Conservation (phyloP, 2,888 invertebrate species). For the Ophraella communa region DNA sequence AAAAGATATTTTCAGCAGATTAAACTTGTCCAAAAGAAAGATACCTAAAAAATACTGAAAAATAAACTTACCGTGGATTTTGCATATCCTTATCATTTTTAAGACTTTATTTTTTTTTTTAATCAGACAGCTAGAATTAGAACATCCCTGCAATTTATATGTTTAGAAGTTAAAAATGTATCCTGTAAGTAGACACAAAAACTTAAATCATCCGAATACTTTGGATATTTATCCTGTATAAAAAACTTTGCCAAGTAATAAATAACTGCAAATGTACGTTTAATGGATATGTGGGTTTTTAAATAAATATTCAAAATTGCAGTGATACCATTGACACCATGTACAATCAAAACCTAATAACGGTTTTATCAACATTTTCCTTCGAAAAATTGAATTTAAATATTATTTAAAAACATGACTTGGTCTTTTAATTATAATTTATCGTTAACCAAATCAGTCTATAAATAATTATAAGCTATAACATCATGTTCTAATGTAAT, state of each 20-base stretch:
- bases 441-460: too few species aligned
- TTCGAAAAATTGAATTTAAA: neutral
- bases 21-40: too few species aligned
- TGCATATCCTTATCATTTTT: too few species aligned
- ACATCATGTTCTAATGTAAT: too few species aligned
- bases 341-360: neutral
- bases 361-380: neutral
- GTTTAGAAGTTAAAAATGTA: neutral
- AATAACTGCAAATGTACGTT: neutral
- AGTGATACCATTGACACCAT: neutral
- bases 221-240: neutral
- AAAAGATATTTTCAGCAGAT: too few species aligned
- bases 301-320: neutral
- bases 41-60: too few species aligned
- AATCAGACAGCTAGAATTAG: too few species aligned
- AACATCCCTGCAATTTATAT: neutral
- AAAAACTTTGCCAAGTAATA: neutral
- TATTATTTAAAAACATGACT: neutral
- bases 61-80: too few species aligned
- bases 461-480: too few species aligned
- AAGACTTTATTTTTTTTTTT: too few species aligned
- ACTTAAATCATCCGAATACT: neutral
- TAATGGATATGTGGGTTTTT: neutral
- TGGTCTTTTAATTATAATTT: too few species aligned
- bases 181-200: neutral